These are phyloP conservation scores for Maniola hyperantus DNA, from an alignment of 2,888 invertebrate species.

Conservation along the genomic window DNA sequence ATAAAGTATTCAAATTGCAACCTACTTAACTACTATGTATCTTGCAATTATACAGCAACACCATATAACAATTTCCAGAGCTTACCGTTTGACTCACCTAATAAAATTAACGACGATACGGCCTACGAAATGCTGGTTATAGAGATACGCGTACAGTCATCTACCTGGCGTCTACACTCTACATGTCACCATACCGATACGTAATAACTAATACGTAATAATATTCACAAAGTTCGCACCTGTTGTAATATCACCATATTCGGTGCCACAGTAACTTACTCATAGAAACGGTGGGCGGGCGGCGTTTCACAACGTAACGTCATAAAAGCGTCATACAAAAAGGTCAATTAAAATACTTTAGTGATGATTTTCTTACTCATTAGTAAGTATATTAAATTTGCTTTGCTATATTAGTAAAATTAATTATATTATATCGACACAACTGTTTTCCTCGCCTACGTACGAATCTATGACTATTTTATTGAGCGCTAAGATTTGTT, in stretches of 20 bases:
- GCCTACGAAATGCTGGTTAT: background rate
- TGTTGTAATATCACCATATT: conserved; percentile 46
- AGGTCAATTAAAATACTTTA: conserved; percentile 41
- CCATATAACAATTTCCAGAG: no score
- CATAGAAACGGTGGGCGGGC: conserved; percentile 48
- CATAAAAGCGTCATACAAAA: conserved; percentile 45
- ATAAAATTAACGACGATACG: no score
- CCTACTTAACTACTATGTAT: no score
- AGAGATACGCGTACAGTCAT: background rate
- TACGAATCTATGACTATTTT: background rate
- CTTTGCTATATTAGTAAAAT: background rate
- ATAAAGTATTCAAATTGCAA: no score
- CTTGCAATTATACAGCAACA: no score
- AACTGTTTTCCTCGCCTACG: background rate
- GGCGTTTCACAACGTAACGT: conserved; percentile 45
- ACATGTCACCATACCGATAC: background rate
- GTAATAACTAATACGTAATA: conserved; percentile 5
- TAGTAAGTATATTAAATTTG: background rate
- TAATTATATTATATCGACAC: background rate
- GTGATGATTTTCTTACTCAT: conserved; percentile 38
- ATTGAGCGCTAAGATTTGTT: background rate
- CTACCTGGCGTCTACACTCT: background rate
- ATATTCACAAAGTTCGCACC: conserved; percentile 28
- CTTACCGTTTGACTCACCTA: no score
- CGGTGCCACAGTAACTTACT: conserved; percentile 45